Base-by-base conservation (phyloP, 2,113 vertebrate species). In the Plecotus auritus region DNA sequence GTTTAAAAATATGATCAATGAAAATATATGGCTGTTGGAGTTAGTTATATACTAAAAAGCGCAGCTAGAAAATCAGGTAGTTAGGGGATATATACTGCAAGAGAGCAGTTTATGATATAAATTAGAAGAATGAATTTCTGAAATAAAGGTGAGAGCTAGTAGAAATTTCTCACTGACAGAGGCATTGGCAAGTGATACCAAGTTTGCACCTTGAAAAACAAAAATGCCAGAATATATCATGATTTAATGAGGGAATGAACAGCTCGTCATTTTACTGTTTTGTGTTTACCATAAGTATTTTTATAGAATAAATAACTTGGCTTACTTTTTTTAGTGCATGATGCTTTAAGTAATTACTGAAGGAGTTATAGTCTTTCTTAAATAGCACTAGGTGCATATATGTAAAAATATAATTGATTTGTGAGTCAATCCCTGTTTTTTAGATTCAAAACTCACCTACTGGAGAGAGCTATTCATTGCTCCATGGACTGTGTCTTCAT, bases 241-340 rank as follows among this genome's bases (percentile, higher is more conserved):
- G 11, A 56, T 49, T 86, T 84, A 90, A 32, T 83, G 80, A 73
- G 5, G 32, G 69, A 78, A 69, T 42, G n/a, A 86, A 40, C 5
- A 22, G 8, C n/a, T 51, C 73, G 1, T 49, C 17, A 2, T 28
- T 28, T 84, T 80, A 4, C 30, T 69, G 28, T 70, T 74, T 73
- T 14, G 12, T 51, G 20, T 85, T 85, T 85, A 69, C 1, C 12
- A 28, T 47, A 30, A 88, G 1, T 61, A 54, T 49, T 54, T 93
- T 92, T 66, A 49, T 45, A 14, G 35, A 54, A 83, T 42, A 85
- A 91, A 82, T 54, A 11, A 64, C 12, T 66, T 76, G 18, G 18
- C 59, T 86, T 93, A 35, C 14, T 49, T 95, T 86, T 85, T 82
- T 26, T 64, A 66, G n/a, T 90, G 40, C 92, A 94, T 87, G 17